Conservation (phyloP, 2,113 vertebrate genomes). For the Fregetta grallaria region DNA sequence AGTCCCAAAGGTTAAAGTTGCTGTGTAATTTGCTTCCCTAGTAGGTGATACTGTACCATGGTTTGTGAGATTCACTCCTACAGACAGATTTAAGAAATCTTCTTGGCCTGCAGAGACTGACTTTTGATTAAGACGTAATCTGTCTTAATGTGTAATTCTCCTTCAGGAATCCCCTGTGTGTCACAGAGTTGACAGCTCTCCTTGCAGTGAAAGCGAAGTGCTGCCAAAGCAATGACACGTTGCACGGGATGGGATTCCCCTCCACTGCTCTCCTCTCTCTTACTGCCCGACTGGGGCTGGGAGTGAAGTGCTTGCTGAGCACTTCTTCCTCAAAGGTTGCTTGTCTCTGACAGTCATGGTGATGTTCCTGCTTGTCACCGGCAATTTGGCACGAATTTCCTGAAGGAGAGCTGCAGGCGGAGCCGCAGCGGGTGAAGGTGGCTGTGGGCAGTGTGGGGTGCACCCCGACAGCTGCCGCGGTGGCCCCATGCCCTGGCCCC, state of each 20-base stretch:
- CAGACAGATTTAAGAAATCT: not conserved
- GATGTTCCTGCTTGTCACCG: not conserved
- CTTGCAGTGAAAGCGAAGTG: not conserved
- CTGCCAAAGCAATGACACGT: not conserved
- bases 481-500: not conserved
- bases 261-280: fast-evolving
- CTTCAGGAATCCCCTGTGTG: not conserved
- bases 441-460: not conserved
- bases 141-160: not conserved
- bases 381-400: fast-evolving
- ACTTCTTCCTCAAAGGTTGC: not conserved
- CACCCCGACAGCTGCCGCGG: fast-evolving
- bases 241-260: not conserved
- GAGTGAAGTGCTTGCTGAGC: not conserved
- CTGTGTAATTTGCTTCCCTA: not conserved
- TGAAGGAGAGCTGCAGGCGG: not conserved
- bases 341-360: not conserved
- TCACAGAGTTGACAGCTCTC: not conserved
- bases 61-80: not conserved
- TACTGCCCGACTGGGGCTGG: not conserved
- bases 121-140: not conserved
- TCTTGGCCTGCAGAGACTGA: not conserved
- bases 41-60: not conserved
- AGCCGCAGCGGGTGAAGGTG: not conserved
- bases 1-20: not conserved